Evolutionary conservation across 1,140 invertebrate genomes (phyloP).

Genomic region (Drosophila nikananu): DNA sequence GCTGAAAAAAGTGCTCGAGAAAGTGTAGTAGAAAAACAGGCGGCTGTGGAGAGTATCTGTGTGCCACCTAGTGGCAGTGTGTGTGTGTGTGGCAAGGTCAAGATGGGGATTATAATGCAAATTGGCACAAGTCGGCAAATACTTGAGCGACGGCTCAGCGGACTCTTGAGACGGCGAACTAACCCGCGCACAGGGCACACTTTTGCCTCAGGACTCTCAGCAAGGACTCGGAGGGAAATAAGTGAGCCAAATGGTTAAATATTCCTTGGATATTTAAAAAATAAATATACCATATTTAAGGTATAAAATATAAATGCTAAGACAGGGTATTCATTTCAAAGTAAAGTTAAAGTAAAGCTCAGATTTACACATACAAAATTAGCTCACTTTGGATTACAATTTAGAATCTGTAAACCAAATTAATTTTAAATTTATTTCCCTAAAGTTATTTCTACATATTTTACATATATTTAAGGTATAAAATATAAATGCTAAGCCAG

Average conservation of each 20-base stretch:
- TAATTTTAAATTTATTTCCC: not conserved
- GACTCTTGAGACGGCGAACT: constrained; percentile 57
- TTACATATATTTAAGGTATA: no score
- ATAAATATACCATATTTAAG: not conserved
- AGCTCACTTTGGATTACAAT: not conserved
- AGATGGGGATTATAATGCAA: constrained; percentile 78
- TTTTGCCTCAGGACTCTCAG: not conserved
- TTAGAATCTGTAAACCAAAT: not conserved
- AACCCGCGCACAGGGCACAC: constrained; percentile 34
- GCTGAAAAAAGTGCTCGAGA: constrained; percentile 78
- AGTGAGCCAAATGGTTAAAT: not conserved
- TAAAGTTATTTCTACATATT: not conserved
- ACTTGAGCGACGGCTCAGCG: constrained; percentile 59
- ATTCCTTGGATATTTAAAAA: not conserved
- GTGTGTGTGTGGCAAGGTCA: constrained; percentile 61
- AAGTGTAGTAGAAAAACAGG: constrained; percentile 80
- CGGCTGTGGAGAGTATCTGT: constrained; percentile 27
- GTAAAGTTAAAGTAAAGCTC: no score
- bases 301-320: not conserved
- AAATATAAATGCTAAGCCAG: not conserved
- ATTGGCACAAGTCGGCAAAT: constrained; percentile 77
- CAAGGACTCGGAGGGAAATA: not conserved
- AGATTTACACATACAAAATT: not conserved
- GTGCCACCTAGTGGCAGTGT: constrained; percentile 1
- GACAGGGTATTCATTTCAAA: not conserved